Evolutionary conservation across 2,888 invertebrate species (phyloP).

Genomic region (Myopa tessellatipennis): DNA sequence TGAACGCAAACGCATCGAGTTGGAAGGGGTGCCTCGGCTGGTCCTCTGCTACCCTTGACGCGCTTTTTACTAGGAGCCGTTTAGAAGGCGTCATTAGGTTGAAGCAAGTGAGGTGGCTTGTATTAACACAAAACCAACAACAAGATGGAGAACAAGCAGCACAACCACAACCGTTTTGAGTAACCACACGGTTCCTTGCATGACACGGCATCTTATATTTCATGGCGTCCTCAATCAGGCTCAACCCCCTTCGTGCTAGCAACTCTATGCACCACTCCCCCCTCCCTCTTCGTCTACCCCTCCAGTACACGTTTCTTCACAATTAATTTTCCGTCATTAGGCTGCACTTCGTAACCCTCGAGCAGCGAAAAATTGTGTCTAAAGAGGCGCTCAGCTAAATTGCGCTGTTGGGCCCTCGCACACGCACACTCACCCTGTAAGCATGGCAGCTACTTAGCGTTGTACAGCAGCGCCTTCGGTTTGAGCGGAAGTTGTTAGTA

Average conservation of each 20-base stretch:
- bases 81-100: conserved; percentile 6
- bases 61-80: conserved; percentile 1
- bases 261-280: too few relatives aligned
- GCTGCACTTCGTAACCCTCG: conserved; percentile 11
- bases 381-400: conserved; percentile 15
- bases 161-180: conserved; percentile 1
- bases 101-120: background rate
- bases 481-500: conserved; percentile 23
- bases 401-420: conserved; percentile 5
- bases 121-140: conserved; percentile 10
- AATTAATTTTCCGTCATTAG: background rate
- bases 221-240: conserved; percentile 2
- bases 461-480: background rate
- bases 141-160: background rate
- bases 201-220: background rate
- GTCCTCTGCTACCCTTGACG: background rate
- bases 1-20: background rate
- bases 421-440: background rate
- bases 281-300: background rate
- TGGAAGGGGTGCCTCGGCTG: background rate
- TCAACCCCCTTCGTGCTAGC: background rate
- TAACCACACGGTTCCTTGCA: conserved; percentile 3
- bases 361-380: conserved; percentile 7
- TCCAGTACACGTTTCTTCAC: background rate
- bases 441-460: conserved; percentile 12